Conservation (phyloP, 2,888 invertebrate species). For the Papilio protenor region DNA sequence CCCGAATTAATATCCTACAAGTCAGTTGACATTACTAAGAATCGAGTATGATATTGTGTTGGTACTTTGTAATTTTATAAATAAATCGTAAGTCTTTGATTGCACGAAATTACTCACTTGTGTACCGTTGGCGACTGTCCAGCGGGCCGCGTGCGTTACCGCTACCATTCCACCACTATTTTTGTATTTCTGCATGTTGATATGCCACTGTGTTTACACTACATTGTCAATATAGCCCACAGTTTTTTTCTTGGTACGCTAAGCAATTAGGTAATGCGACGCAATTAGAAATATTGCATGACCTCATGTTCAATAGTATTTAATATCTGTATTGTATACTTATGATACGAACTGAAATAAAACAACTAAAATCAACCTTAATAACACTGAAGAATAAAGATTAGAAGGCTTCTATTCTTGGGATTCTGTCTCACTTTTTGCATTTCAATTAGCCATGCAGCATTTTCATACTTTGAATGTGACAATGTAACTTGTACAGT, state of each 20-base stretch:
- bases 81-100: conserved; percentile 40
- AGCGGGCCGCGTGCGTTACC: conserved; percentile 63
- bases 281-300: conserved; percentile 36
- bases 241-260: conserved; percentile 11
- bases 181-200: conserved; percentile 67
- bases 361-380: not conserved
- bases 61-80: conserved; percentile 39
- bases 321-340: not conserved
- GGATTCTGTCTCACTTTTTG: not conserved
- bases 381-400: not conserved
- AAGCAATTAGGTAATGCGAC: conserved; percentile 37
- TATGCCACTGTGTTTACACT: conserved; percentile 60
- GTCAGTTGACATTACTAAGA: conserved; percentile 26
- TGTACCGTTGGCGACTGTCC: conserved; percentile 65
- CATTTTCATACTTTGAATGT: not conserved
- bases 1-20: not conserved
- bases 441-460: not conserved
- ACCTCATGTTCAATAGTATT: conserved; percentile 26
- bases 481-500: not conserved
- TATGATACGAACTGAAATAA: not conserved
- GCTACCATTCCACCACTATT: conserved; percentile 71
- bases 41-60: conserved; percentile 7
- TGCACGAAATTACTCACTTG: conserved; percentile 48
- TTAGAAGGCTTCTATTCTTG: not conserved
- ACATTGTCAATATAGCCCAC: conserved; percentile 32